Evolutionary conservation across 2,888 invertebrate species (phyloP), one percentile per base, ranked within the genome.

Genomic region (Hydrotaea cyrtoneurina): DNA sequence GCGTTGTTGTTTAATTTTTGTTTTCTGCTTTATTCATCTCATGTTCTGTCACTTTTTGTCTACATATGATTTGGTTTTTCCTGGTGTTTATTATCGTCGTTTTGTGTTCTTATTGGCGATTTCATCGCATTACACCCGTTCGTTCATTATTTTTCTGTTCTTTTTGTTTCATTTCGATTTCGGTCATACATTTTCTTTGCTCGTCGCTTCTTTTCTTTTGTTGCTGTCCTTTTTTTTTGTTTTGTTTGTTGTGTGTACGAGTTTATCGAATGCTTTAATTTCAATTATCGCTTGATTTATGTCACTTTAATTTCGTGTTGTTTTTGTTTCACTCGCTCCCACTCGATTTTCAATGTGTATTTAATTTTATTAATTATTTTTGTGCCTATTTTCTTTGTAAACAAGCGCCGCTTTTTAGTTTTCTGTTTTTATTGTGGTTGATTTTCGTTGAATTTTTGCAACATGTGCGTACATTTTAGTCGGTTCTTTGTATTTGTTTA

Each of bases 21-120:
- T 36, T 36, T n/a, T 43, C 10, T 31, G n/a, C n/a, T 77, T 21
- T 55, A 64, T 66, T 78, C 55, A 15, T 55, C 55, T 69, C 53
- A n/a, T 43, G 36, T 57, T 69, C 69, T 66, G 64, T 55, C 46
- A 46, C 15, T 64, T 53, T 23, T 57, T 71, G 55, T 71, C 59
- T 46, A 31, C 71, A 53, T 46, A 62, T 76, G 31, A 46, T 50
- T 50, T 64, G 15, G 19, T 69, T 43, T 62, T 72, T 66, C 50
- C 64, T 73, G 57, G 46, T 76, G 64, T 66, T 79, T 23, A 55
- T 75, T 76, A 62, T 80, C 71, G 31, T 76, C n/a, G n/a, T n/a
- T n/a, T n/a, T 78, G 59, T 72, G 57, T 43, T 59, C 59, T 76
- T 71, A 26, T 21, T 66, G 31, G 43, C 71, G 59, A 36, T 36